Evolutionary conservation across 2,888 invertebrate genomes (phyloP), one percentile per base, ranked within the genome.

Genomic region (Protophormia terraenovae): DNA sequence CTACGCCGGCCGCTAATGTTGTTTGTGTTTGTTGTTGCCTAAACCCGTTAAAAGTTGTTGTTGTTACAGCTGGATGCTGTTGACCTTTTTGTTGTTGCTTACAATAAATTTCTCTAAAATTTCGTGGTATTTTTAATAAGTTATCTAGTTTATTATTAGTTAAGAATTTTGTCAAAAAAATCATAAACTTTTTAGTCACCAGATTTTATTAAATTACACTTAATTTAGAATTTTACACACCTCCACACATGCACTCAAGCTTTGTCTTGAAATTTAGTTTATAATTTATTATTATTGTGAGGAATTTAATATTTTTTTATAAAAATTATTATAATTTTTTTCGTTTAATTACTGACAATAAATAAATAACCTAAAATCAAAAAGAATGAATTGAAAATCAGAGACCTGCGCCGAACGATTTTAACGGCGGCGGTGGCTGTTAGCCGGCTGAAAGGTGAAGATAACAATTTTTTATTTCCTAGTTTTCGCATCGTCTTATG

Each of bases 311-410:
- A 22, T 24, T 8, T 38, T 35, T 72, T 55, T 45, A 16, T 3
- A 47, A 19, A 19, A 29, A 58, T 50, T 50, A 38, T 24, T 16
- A 55, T 50, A 35, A 50, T 64, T 19, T 53, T 72, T 69, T 50
- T 32, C 24, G 27, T 27, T 71, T 82, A 69, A 71, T 62, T 64
- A 62, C 45, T 41, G 69, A 82, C 35, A 76, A 76, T 76, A 79
- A n/a, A n/a, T n/a, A n/a, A n/a, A n/a, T n/a, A 50, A 76, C 82
- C 76, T 82, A 71, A 76, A 81, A 82, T 45, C 41, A 69, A 82
- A 82, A 53, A 22, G 24, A 19, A 3, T 32, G 45, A 72, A 53
- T n/a, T n/a, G n/a, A n/a, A n/a, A n/a, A n/a, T n/a, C n/a, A n/a
- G n/a, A n/a, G n/a, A n/a, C n/a, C n/a, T n/a, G n/a, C n/a, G n/a